Conservation (phyloP, 2,113 vertebrate species). For the Nothocercus julius region DNA sequence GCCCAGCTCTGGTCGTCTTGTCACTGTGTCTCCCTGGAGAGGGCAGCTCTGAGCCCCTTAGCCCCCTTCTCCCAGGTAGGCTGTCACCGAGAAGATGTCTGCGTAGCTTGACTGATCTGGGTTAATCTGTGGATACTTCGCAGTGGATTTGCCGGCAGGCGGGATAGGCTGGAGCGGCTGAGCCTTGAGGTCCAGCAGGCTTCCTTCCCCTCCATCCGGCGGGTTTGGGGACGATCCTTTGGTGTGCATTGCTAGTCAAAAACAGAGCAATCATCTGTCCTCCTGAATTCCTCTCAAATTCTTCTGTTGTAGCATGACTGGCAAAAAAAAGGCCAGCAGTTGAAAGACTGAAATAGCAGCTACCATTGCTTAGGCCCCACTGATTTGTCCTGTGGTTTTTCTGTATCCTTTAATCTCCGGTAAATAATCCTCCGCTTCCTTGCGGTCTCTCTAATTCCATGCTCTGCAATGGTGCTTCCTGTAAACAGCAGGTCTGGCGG, state of each 20-base stretch:
- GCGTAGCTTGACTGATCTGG: background rate
- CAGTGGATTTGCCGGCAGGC: background rate
- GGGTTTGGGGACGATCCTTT: background rate
- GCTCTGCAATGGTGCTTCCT: slow-evolving; percentile 52
- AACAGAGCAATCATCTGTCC: background rate
- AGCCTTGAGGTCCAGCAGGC: background rate
- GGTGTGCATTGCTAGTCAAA: background rate
- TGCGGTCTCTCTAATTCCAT: slow-evolving; percentile 72
- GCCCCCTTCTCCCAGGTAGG: background rate
- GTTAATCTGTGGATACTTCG: background rate
- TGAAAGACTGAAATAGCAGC: slow-evolving; percentile 65
- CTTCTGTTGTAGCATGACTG: background rate
- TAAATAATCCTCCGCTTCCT: slow-evolving; percentile 74
- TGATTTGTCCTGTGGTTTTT: slow-evolving; percentile 75
- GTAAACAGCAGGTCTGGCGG: slow-evolving; percentile 61
- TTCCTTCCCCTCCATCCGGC: background rate
- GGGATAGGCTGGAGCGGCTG: background rate
- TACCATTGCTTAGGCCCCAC: slow-evolving; percentile 56
- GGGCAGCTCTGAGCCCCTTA: background rate
- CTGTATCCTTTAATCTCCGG: slow-evolving; percentile 55
- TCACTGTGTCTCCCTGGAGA: background rate
- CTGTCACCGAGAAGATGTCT: background rate
- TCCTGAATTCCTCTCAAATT: slow-evolving; percentile 6
- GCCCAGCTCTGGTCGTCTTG: background rate
- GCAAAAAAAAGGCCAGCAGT: background rate